Evolutionary conservation across 2,113 vertebrate species (phyloP), one percentile per base, ranked within the genome.

Genomic region (Microcebus griseorufus): DNA sequence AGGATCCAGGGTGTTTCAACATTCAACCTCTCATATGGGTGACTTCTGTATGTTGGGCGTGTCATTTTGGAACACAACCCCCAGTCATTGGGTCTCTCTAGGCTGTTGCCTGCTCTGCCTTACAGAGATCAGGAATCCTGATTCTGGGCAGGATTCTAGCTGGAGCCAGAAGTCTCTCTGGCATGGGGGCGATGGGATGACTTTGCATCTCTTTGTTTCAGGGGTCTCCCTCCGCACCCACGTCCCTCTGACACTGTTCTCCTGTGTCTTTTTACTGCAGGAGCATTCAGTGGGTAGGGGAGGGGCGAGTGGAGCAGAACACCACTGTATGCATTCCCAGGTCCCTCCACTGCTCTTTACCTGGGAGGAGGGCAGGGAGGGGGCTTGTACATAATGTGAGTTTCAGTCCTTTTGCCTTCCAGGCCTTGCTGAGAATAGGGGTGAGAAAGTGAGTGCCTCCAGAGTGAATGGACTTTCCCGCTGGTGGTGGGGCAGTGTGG

Each of bases 291-390:
- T 93, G 90, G 82, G 58, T 87, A 67, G 69, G 60, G 22, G 37
- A n/a, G 32, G 12, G 88, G 48, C 22, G 23, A 73, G 69, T 4
- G 12, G 58, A 98, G 85, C 96, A 96, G 95, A 97, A 88, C 5
- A 45, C 93, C 67, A 73, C 48, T 90, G 65, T 94, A 85, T 58
- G 76, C 90, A 89, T 95, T 96, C 93, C 80, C 73, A 96, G 97
- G 97, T 94, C 32, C 79, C 73, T 80, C 18, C 10, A 32, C 58
- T 97, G 94, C 88, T 97, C 94, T 98, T 98, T 97, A 90, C 95
- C 97, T 97, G 97, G 81, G 93, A 96, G 94, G 93, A 37, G 53
- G 53, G 1, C 51, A 75, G 27, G 72, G 27, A n/a, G 20, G 11
- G 84, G 32, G 2, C 70, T 70, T 94, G 48, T 17, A 53, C 6